Conservation (phyloP, 2,888 invertebrate genomes). For the Agrochola lychnidis region DNA sequence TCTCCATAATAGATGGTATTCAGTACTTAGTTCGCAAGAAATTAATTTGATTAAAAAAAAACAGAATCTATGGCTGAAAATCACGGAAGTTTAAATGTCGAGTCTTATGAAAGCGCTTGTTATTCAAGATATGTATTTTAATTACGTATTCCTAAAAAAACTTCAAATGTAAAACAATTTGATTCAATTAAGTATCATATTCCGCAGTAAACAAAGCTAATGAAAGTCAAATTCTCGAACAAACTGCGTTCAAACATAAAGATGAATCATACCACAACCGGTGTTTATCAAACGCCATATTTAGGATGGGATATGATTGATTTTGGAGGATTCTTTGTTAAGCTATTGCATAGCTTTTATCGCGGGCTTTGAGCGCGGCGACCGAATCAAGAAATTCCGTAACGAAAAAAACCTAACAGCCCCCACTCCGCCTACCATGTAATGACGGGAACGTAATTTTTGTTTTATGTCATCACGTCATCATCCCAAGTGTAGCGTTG, state of each 20-base stretch:
- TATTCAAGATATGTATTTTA: neutral
- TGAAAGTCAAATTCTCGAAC: slow-evolving; percentile 13
- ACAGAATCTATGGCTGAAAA: neutral
- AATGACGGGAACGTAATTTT: no score
- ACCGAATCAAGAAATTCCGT: no score
- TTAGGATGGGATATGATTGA: slow-evolving; percentile 42
- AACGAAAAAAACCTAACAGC: no score
- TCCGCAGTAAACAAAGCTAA: neutral
- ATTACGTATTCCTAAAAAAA: neutral
- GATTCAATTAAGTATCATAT: slow-evolving; percentile 7
- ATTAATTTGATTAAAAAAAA: no score
- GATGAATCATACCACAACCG: slow-evolving; percentile 48
- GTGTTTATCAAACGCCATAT: slow-evolving; percentile 45
- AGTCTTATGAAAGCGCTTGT: neutral
- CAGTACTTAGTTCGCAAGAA: slow-evolving; percentile 6
- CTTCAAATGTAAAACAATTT: neutral
- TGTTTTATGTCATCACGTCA: no score
- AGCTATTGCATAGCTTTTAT: no score
- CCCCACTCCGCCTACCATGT: no score
- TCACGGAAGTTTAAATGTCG: neutral
- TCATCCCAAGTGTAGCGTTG: no score
- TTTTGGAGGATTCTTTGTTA: slow-evolving; percentile 17
- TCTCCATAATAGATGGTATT: neutral
- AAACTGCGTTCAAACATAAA: slow-evolving; percentile 29
- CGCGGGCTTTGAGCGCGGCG: no score